Evolutionary conservation across 2,888 invertebrate species (phyloP), one percentile per base, ranked within the genome.

Genomic region (Eupithecia vulgata): DNA sequence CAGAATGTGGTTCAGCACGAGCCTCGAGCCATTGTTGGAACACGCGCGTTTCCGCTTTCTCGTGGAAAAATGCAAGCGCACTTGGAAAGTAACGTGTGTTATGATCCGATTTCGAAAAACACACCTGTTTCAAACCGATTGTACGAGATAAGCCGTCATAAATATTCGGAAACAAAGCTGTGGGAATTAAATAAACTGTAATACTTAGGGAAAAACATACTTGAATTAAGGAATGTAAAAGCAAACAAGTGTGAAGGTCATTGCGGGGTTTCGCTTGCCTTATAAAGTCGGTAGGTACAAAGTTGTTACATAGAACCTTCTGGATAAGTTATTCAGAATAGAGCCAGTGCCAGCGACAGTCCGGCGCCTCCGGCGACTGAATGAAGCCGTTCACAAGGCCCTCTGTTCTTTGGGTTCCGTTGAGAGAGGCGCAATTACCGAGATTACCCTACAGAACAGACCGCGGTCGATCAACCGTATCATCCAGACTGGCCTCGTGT

Each of bases 21-120:
- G 88, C 85, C 86, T 83, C 83, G 82, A 82, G 87, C 87, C 87
- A 92, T 92, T 94, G 94, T 94, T 87, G 85, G 88, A 88, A 91
- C 89, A 90, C 90, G 89, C 90, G 91, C 87, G 91, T 93, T 94
- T 94, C 93, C 93, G 94, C 94, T 94, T 94, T 94, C 93, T 89
- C 93, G 92, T 89, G 92, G 89, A 94, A 93, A 93, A 93, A 93
- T 92, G 92, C 90, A 90, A 85, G 88, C 92, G 86, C 88, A 87
- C 88, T 90, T 92, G 91, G 92, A 93, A 93, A 93, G 92, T 89
- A 90, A 89, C 87, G 82, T 83, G 81, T 78, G 83, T 82, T 80
- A 84, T 83, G 81, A 81, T 81, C 80, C 79, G 78, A 84, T 85
- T 86, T 85, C 83, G 79, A 87, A 85, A 87, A 87, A 77, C 74